Conservation (phyloP, 2,797 vertebrate genomes). For the Clamator glandarius region DNA sequence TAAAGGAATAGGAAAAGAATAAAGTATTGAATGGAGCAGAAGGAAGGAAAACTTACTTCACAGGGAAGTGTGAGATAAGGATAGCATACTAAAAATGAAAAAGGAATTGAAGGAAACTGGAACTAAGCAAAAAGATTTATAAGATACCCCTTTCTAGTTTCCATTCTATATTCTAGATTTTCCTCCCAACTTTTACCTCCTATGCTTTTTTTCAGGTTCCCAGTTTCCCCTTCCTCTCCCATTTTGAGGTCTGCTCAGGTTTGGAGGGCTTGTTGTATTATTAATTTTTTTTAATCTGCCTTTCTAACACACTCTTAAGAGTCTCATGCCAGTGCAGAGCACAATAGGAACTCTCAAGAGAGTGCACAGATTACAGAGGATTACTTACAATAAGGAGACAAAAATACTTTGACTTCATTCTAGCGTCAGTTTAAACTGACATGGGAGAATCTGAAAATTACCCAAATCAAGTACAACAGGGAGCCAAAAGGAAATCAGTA, state of each 20-base stretch:
- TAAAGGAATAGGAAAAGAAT: constrained; percentile 41
- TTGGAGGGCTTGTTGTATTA: neutral
- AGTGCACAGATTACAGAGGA: neutral
- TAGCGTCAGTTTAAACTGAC: neutral
- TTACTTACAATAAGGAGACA: constrained; percentile 8
- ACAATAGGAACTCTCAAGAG: neutral
- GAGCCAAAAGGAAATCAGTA: neutral
- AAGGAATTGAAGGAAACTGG: constrained; percentile 57
- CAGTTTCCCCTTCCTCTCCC: constrained; percentile 55
- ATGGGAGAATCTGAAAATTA: constrained; percentile 10
- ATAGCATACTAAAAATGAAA: constrained; percentile 60
- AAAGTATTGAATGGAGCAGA: constrained; percentile 31
- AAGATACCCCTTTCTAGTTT: neutral
- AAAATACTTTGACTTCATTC: neutral
- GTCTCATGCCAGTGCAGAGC: neutral
- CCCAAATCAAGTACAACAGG: neutral
- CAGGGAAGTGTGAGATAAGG: neutral
- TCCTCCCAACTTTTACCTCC: neutral
- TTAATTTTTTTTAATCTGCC: neutral
- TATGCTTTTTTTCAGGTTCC: neutral
- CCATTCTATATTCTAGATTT: neutral
- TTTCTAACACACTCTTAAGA: constrained; percentile 54
- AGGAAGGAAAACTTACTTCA: neutral
- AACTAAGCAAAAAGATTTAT: neutral
- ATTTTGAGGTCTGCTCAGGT: constrained; percentile 54